Conservation (phyloP, 2,797 vertebrate genomes). For the Galaxias olidus region DNA sequence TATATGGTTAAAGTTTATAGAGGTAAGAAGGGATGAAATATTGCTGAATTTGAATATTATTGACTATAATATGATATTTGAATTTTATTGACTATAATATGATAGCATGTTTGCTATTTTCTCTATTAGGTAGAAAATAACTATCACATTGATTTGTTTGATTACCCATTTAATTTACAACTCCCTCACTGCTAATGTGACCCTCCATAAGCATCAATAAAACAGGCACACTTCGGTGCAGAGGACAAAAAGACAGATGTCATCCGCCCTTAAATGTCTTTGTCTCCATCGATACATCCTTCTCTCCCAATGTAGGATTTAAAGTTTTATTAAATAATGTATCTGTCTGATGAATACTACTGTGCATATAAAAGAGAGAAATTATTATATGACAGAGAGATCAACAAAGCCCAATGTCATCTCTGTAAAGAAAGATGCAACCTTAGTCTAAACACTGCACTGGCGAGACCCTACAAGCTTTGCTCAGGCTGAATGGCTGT, state of each 20-base stretch:
- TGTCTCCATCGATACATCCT: conserved; percentile 5
- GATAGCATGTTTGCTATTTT: no score
- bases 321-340: conserved; percentile 32
- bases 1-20: no score
- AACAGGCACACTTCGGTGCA: conserved; percentile 28
- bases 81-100: no score
- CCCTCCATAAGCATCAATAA: neutral
- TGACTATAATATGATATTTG: no score
- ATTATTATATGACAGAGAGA: conserved; percentile 46
- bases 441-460: conserved; percentile 45
- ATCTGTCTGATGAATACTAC: conserved; percentile 41
- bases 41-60: no score
- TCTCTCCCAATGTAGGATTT: conserved; percentile 27
- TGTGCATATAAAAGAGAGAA: conserved; percentile 35
- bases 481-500: conserved; percentile 58
- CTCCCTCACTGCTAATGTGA: conserved; percentile 4
- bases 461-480: conserved; percentile 47
- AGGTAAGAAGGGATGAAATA: no score
- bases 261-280: no score
- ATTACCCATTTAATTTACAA: no score
- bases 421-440: conserved; percentile 42
- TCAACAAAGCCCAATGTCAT: conserved; percentile 55
- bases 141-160: neutral
- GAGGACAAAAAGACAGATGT: conserved; percentile 51
- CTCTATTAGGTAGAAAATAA: no score